These are phyloP conservation scores for Phrynocephalus vlangalii DNA, from an alignment of 2,797 vertebrate genomes.

Conservation along the genomic window DNA sequence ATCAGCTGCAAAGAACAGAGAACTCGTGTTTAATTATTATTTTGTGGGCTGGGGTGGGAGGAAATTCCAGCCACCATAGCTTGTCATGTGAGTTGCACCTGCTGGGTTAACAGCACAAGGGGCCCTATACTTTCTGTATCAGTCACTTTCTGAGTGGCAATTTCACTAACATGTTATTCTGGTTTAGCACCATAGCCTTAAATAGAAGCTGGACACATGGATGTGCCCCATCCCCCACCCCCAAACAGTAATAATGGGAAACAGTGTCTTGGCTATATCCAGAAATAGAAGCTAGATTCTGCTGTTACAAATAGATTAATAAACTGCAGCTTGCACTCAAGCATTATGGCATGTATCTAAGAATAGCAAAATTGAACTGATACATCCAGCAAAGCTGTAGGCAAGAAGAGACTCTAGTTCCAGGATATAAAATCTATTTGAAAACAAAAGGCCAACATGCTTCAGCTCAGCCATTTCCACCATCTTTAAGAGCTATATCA, in stretches of 20 bases:
- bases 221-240: neutral
- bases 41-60: neutral
- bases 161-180: neutral
- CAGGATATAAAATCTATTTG: too few relatives aligned
- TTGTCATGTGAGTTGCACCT: neutral
- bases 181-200: neutral
- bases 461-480: too few relatives aligned
- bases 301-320: neutral
- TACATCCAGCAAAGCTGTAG: too few relatives aligned
- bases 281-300: neutral
- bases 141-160: too few relatives aligned
- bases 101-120: neutral
- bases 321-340: neutral
- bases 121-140: neutral
- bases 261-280: neutral
- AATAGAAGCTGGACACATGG: neutral
- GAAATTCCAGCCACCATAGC: neutral
- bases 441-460: too few relatives aligned
- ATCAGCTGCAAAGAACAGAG: neutral
- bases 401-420: too few relatives aligned
- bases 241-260: neutral
- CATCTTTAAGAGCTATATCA: too few relatives aligned
- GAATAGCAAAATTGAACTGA: too few relatives aligned
- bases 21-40: neutral
- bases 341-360: too few relatives aligned